A percentile compares a stretch with the other conserved stretches of the same genome.
These are phyloP conservation scores for Geopemphigus sp. DNA, from an alignment of 1,140 invertebrate genomes.

Conservation along the genomic window DNA sequence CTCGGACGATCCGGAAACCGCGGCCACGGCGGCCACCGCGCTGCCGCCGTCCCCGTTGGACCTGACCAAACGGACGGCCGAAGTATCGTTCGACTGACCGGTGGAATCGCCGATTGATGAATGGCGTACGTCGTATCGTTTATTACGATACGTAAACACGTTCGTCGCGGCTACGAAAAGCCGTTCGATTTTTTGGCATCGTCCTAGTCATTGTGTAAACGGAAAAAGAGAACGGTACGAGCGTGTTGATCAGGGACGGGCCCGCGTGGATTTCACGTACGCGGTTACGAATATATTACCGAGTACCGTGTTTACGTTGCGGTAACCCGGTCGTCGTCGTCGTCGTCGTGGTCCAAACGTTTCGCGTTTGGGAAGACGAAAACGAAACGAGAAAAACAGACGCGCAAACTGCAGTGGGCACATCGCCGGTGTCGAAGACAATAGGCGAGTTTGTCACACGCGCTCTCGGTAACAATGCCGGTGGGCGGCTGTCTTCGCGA, in stretches of 20 bases:
- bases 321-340: conserved; percentile 24
- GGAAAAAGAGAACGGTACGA: too few species aligned
- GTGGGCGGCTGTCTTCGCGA: conserved; percentile 43
- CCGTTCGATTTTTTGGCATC: neutral
- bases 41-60: conserved; percentile 51
- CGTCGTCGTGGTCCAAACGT: neutral
- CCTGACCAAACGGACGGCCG: conserved; percentile 50
- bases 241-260: neutral
- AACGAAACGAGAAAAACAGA: neutral
- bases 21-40: conserved; percentile 51
- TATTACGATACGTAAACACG: too few species aligned
- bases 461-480: conserved; percentile 28
- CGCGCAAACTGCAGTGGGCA: conserved; percentile 6
- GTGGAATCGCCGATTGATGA: too few species aligned
- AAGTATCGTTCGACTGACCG: conserved; percentile 30
- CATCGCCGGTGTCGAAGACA: conserved; percentile 17
- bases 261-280: too few species aligned
- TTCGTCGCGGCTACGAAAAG: too few species aligned
- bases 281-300: too few species aligned
- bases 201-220: conserved; percentile 39
- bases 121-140: too few species aligned
- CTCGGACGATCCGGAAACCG: conserved; percentile 28
- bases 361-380: conserved; percentile 8
- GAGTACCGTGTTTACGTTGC: conserved; percentile 16
- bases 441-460: conserved; percentile 43